A percentile compares a stretch with the other conserved stretches of the same genome.
phyloP scores from a whole-genome alignment of 2,888 invertebrate genomes.

The Escarpia spicata region DNA sequence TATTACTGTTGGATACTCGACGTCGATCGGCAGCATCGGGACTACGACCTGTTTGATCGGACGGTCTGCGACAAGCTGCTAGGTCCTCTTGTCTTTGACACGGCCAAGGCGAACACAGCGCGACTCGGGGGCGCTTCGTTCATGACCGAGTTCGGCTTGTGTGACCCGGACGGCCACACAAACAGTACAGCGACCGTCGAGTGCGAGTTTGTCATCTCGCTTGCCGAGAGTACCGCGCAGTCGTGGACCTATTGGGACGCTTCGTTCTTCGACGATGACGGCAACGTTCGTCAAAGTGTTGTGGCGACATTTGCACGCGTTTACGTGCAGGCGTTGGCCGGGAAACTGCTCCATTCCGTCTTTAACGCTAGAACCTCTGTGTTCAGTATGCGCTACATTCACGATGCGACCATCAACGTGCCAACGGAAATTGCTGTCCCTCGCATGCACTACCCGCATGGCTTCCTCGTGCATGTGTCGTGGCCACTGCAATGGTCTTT shows the following conservation, averaged over 20 bases:
- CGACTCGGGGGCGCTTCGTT: constrained; percentile 47
- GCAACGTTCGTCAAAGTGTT: constrained; percentile 34
- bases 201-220: constrained; percentile 45
- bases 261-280: constrained; percentile 43
- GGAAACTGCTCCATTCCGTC: constrained; percentile 41
- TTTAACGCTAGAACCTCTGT: constrained; percentile 39
- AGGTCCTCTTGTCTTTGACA: constrained; percentile 40
- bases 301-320: constrained; percentile 42
- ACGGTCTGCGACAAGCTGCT: constrained; percentile 46
- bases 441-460: constrained; percentile 43
- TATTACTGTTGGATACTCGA: constrained; percentile 53
- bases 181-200: constrained; percentile 43
- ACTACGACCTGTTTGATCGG: constrained; percentile 37
- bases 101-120: constrained; percentile 38
- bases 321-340: constrained; percentile 48
- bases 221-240: constrained; percentile 47
- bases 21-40: constrained; percentile 23
- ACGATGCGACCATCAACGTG: constrained; percentile 34
- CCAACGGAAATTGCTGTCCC: constrained; percentile 50
- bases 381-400: constrained; percentile 40
- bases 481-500: constrained; percentile 20
- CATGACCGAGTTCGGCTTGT: constrained; percentile 55
- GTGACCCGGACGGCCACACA: constrained; percentile 44
- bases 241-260: constrained; percentile 58
- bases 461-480: constrained; percentile 33